Evolutionary conservation across 2,888 invertebrate genomes (phyloP).

Genomic region (Trichacis sp.): DNA sequence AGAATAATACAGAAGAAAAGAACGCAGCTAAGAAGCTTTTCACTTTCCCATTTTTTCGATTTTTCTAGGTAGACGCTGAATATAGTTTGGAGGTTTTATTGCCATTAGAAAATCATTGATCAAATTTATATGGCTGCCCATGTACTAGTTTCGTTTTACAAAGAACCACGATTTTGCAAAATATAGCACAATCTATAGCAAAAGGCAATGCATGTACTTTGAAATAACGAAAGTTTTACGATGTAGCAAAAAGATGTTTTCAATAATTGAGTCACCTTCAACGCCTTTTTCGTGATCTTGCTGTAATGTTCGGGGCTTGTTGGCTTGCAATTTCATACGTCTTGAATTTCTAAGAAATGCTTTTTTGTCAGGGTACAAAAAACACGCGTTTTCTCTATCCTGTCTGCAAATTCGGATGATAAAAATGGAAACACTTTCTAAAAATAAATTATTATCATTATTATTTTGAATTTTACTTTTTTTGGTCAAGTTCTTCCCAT

Average conservation of each 20-base stretch:
- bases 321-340: too few species aligned
- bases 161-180: conserved; percentile 12
- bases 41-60: conserved; percentile 16
- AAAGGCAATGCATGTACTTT: conserved; percentile 37
- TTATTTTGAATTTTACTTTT: too few species aligned
- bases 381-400: too few species aligned
- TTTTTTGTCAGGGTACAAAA: too few species aligned
- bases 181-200: conserved; percentile 21
- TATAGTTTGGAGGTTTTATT: conserved; percentile 33
- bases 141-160: conserved; percentile 26
- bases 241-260: conserved; percentile 25
- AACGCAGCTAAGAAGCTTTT: conserved; percentile 41
- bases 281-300: conserved; percentile 26
- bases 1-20: conserved; percentile 43
- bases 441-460: too few species aligned
- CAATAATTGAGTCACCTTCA: conserved; percentile 33
- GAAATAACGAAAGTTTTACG: conserved; percentile 30
- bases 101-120: conserved; percentile 25
- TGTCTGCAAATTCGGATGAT: too few species aligned
- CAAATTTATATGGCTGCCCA: conserved; percentile 18
- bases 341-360: too few species aligned
- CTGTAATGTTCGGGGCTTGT: too few species aligned
- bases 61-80: conserved; percentile 32
- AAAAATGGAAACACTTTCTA: too few species aligned
- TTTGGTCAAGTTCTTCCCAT: too few species aligned